phyloP scores from a whole-genome alignment of 2,888 invertebrate species.

The Drosophila lacicola region DNA sequence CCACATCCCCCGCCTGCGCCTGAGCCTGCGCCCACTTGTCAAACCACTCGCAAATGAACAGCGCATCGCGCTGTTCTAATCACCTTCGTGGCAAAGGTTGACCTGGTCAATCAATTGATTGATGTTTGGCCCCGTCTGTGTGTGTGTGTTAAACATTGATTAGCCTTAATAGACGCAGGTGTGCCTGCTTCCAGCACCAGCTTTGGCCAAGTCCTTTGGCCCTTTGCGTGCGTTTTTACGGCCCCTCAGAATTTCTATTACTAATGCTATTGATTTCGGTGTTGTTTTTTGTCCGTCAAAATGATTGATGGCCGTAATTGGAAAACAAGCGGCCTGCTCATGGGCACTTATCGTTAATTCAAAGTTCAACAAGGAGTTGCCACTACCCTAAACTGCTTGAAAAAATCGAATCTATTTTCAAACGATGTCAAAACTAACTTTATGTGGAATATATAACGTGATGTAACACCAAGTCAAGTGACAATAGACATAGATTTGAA shows the following conservation, averaged over 20 bases:
- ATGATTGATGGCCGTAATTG: constrained; percentile 71
- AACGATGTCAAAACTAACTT: constrained; percentile 4
- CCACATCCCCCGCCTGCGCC: background rate
- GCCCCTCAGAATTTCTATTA: constrained; percentile 12
- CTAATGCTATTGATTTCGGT: constrained; percentile 41
- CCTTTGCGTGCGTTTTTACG: constrained; percentile 26
- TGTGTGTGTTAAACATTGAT: constrained; percentile 66
- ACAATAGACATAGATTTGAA: background rate
- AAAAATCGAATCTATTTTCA: constrained; percentile 5
- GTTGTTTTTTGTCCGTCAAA: constrained; percentile 28
- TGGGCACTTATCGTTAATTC: constrained; percentile 11
- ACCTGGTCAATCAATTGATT: constrained; percentile 55
- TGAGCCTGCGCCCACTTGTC: constrained; percentile 3
- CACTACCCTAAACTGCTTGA: background rate
- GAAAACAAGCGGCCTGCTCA: constrained; percentile 26
- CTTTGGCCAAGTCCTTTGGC: constrained; percentile 24
- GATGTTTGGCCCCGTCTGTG: constrained; percentile 45
- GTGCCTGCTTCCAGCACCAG: constrained; percentile 14
- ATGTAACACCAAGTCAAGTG: too few relatives aligned
- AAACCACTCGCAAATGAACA: constrained; percentile 16
- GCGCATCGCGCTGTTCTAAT: constrained; percentile 25
- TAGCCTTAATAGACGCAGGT: constrained; percentile 61
- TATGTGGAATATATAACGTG: too few relatives aligned
- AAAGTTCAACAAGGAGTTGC: constrained; percentile 24
- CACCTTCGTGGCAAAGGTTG: constrained; percentile 8